Percentiles rank a stretch among this genome's conserved stretches.
These are phyloP conservation scores for Halocynthia roretzi DNA, from an alignment of 23 tunicate genomes.

Conservation along the genomic window DNA sequence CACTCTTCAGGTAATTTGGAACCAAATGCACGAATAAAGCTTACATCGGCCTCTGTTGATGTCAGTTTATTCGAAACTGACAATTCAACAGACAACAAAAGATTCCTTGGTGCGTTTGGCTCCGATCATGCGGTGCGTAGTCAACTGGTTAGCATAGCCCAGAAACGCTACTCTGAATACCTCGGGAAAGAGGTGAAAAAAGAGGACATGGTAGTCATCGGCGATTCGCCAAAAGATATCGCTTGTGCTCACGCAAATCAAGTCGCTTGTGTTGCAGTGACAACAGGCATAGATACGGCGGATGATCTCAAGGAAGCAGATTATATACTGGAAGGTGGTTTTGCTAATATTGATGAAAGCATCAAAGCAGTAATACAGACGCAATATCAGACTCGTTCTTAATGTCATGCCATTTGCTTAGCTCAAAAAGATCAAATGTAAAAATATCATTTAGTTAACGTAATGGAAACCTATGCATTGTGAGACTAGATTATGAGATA, in stretches of 20 bases:
- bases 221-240: conserved; percentile 85
- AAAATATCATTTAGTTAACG: too few species aligned
- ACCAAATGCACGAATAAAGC: conserved; percentile 47
- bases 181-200: conserved; percentile 7
- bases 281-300: conserved; percentile 34
- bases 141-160: conserved; percentile 57
- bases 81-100: background rate
- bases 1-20: conserved; percentile 42
- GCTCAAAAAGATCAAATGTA: too few species aligned
- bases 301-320: conserved; percentile 53
- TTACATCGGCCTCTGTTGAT: conserved; percentile 53
- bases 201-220: conserved; percentile 72
- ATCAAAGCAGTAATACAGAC: conserved; percentile 40
- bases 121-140: conserved; percentile 63
- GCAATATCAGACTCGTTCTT: background rate
- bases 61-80: conserved; percentile 14
- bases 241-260: conserved; percentile 76
- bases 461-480: too few species aligned
- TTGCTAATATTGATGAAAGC: conserved; percentile 44
- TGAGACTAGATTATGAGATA: too few species aligned
- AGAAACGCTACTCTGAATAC: conserved; percentile 42
- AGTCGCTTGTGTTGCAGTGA: conserved; percentile 82
- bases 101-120: conserved; percentile 77
- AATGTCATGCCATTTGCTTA: too few species aligned
- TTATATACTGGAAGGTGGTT: conserved; percentile 51